Base-by-base conservation (phyloP, 2,888 invertebrate species). In the Leucoma salicis region DNA sequence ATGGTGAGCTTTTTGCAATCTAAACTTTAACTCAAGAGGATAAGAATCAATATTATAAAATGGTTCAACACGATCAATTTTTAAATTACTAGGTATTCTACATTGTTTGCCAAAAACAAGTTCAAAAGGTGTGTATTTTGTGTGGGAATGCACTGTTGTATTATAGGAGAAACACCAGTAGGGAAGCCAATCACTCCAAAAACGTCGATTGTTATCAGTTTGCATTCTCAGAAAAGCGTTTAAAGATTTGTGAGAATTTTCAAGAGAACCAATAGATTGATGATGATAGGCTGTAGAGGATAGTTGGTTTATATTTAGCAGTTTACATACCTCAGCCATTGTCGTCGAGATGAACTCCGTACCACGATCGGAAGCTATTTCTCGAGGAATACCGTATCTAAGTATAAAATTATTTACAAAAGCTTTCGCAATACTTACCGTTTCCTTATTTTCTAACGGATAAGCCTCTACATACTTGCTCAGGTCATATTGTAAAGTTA, bases 121-220 rank as follows among this genome's bases (percentile, higher is more conserved):
- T 18, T 18, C 32, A 11, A 11, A 32, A n/a, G n/a, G n/a, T n/a
- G n/a, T 24, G 24, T 18, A 34, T 32, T 32, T 32, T 1, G 32
- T 32, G 8, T n/a, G 1, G 8, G 42, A 29, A 14, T 49, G 49
- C 4, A 49, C 41, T 1, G 40, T 33, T 5, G 34, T 46, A 32
- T 49, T 49, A 16, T 28, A 48, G 7, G 32, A 11, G 25, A 48
- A 44, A 35, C 35, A 36, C 44, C 44, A 49, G 13, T 27, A 49
- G 1, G 41, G 46, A 13, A 46, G 29, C 47, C 42, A 42, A n/a
- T 11, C 13, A 27, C 45, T 52, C 39, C 42, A 52, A 3, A 4
- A 12, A 11, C 32, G 14, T 16, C 21, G 13, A n/a, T 42, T n/a
- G 8, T 27, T 31, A n/a, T 35, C 12, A 7, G 28, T 34, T n/a